Conservation (phyloP, 2,113 vertebrate genomes). For the Pheucticus melanocephalus region DNA sequence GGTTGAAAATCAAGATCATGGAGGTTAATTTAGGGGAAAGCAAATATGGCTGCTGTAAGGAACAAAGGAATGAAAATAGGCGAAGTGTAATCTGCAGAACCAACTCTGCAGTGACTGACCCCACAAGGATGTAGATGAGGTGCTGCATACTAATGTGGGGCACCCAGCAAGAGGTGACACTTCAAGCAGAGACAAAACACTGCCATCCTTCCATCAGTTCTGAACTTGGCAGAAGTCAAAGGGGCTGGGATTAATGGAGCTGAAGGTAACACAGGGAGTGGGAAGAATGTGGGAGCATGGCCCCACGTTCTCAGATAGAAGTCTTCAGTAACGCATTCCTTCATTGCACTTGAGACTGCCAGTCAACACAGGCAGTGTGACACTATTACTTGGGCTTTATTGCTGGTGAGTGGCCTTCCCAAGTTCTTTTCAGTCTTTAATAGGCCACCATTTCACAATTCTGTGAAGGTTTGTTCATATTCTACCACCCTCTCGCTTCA, state of each 20-base stretch:
- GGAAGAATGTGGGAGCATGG: neutral
- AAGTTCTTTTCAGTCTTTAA: neutral
- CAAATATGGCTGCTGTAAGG: neutral
- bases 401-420: neutral
- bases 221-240: neutral
- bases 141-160: neutral
- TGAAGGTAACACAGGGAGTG: neutral
- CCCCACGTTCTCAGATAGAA: fast-evolving
- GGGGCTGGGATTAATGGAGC: neutral
- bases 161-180: neutral
- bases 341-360: neutral
- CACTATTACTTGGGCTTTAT: neutral
- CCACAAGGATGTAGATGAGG: neutral
- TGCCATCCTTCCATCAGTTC: neutral
- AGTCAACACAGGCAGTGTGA: neutral
- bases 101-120: neutral
- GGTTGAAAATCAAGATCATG: neutral
- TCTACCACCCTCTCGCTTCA: neutral
- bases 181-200: neutral
- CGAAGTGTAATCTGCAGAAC: neutral
- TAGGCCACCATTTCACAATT: neutral
- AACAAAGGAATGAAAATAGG: neutral
- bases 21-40: neutral
- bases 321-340: neutral
- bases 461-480: neutral